A percentile compares a stretch with the other conserved stretches of the same genome.
phyloP scores from a whole-genome alignment of 2,797 vertebrate genomes.

The Echeneis naucrates region DNA sequence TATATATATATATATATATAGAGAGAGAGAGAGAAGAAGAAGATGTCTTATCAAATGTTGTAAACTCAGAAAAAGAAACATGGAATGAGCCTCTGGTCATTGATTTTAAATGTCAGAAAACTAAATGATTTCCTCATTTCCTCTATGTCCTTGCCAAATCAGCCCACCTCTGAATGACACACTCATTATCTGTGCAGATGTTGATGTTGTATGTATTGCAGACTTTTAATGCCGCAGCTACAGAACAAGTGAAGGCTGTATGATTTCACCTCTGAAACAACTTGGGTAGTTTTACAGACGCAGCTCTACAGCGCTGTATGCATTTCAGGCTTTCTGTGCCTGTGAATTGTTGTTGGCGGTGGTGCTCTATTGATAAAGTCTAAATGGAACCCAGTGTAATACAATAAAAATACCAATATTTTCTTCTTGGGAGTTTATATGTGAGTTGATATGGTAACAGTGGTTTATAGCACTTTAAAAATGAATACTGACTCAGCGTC shows the following conservation, averaged over 20 bases:
- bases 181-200: constrained; percentile 45
- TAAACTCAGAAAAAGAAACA: constrained; percentile 45
- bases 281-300: neutral
- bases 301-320: neutral
- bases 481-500: neutral
- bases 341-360: too few species aligned
- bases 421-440: neutral
- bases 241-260: constrained; percentile 22
- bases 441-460: neutral
- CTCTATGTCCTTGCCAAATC: constrained; percentile 57
- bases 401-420: neutral
- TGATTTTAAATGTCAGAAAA: constrained; percentile 41
- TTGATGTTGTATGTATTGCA: constrained; percentile 38
- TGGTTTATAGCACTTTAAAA: neutral
- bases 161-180: constrained; percentile 55
- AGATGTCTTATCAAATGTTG: constrained; percentile 20
- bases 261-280: constrained; percentile 26
- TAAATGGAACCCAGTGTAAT: neutral
- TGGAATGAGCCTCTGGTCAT: constrained; percentile 23
- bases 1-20: too few species aligned
- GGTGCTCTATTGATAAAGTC: neutral
- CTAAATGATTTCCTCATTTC: constrained; percentile 46
- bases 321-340: neutral
- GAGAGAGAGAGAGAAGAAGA: too few species aligned
- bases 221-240: constrained; percentile 45